phyloP scores from a whole-genome alignment of 2,113 vertebrate genomes.

The Epinephelus moara region DNA sequence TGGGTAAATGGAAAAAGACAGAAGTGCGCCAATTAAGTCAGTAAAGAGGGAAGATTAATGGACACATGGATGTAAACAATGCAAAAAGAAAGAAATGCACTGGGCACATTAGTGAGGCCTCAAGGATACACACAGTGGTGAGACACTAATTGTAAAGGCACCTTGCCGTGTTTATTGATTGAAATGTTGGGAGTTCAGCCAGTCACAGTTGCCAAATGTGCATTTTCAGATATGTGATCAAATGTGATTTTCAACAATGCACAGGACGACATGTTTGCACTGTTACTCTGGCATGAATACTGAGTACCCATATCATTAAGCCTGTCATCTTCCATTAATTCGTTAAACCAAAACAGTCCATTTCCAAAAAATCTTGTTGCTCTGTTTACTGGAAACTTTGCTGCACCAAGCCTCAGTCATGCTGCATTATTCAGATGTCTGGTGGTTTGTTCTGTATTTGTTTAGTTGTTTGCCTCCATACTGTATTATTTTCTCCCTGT shows the following conservation, averaged over 20 bases:
- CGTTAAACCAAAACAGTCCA: background rate
- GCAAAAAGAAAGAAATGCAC: background rate
- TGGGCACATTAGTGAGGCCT: background rate
- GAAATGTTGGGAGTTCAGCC: background rate
- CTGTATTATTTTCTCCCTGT: background rate
- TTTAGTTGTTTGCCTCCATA: background rate
- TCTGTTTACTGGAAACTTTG: slow-evolving; percentile 12
- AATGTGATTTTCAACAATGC: background rate
- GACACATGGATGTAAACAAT: too few species aligned
- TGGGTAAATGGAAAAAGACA: background rate
- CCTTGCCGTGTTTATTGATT: background rate
- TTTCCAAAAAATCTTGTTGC: background rate
- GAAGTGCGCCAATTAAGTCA: background rate
- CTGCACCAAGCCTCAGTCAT: slow-evolving; percentile 2
- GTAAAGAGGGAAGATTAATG: background rate
- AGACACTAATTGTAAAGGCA: too few species aligned
- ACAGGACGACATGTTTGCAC: background rate
- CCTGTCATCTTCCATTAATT: background rate
- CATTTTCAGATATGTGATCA: background rate
- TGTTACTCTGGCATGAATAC: background rate
- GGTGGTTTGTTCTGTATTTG: slow-evolving; percentile 10
- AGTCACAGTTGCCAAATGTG: background rate
- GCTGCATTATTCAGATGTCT: slow-evolving; percentile 20
- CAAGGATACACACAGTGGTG: background rate
- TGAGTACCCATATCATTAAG: background rate